A percentile compares a stretch with the other conserved stretches of the same genome.
These are phyloP conservation scores for Trachymyrmex cornetzi DNA, from an alignment of 1,140 invertebrate species.

Conservation along the genomic window DNA sequence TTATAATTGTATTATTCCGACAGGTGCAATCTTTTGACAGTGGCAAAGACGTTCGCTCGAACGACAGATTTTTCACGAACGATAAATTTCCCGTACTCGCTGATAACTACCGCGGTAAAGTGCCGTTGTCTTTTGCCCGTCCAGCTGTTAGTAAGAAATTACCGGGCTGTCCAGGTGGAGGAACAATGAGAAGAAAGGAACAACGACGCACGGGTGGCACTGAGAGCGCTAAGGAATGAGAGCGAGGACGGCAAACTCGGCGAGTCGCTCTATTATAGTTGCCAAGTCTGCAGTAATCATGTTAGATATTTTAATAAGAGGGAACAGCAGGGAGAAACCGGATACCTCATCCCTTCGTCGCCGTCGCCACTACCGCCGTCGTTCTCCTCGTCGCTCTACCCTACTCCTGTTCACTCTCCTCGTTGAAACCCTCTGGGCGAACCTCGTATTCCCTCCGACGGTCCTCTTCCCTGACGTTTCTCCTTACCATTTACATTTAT, in stretches of 20 bases:
- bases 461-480: constrained; percentile 63
- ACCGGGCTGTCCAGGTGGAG: constrained; percentile 27
- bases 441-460: constrained; percentile 54
- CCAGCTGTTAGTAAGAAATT: constrained; percentile 57
- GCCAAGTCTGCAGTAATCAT: constrained; percentile 84
- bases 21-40: constrained; percentile 24
- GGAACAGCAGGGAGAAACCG: constrained; percentile 79
- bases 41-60: constrained; percentile 13
- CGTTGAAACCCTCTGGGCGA: constrained; percentile 47
- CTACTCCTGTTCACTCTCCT: background rate
- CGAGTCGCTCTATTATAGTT: constrained; percentile 84
- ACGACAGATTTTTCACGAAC: constrained; percentile 28
- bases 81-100: constrained; percentile 44
- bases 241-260: constrained; percentile 76
- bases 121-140: constrained; percentile 37
- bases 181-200: constrained; percentile 4
- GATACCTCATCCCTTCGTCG: constrained; percentile 69
- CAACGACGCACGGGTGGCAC: background rate
- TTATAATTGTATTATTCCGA: constrained; percentile 9
- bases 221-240: constrained; percentile 9
- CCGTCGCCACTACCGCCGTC: constrained; percentile 17
- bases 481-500: constrained; percentile 80
- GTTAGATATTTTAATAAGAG: constrained; percentile 86
- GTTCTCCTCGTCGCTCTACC: constrained; percentile 3
- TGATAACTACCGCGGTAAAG: constrained; percentile 40